Evolutionary conservation across 2,113 vertebrate genomes (phyloP).

Genomic region (Sander lucioperca): DNA sequence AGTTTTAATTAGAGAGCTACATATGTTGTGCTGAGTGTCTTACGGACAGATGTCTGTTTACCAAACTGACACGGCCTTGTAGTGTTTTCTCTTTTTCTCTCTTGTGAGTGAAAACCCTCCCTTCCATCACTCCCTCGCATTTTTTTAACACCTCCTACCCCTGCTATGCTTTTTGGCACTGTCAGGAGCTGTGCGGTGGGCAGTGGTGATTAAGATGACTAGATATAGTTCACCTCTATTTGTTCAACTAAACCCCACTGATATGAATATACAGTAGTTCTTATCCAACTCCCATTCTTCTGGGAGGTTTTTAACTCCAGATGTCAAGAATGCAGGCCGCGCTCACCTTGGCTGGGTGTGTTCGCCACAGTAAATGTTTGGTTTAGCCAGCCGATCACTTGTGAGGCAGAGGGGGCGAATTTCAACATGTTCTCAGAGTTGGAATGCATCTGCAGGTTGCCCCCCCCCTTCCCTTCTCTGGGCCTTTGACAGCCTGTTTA

Average conservation of each 20-base stretch:
- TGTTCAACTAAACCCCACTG: constrained; percentile 31
- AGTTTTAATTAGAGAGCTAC: constrained; percentile 11
- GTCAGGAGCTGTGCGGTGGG: neutral
- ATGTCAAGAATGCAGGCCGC: constrained; percentile 17
- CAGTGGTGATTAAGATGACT: neutral
- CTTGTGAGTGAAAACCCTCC: neutral
- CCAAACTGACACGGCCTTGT: constrained; percentile 21
- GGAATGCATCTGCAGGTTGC: constrained; percentile 71
- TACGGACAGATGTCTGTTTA: constrained; percentile 56
- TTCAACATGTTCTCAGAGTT: constrained; percentile 75
- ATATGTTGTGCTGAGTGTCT: constrained; percentile 28
- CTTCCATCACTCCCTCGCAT: neutral
- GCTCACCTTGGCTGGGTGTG: constrained; percentile 53
- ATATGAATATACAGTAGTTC: constrained; percentile 9
- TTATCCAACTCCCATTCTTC: constrained; percentile 13
- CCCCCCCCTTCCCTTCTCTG: constrained; percentile 17
- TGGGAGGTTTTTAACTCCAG: neutral
- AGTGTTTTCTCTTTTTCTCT: constrained; percentile 19
- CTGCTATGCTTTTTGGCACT: neutral
- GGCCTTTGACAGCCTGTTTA: constrained; percentile 63
- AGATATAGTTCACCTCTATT: constrained; percentile 14
- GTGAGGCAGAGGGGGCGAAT: constrained; percentile 58
- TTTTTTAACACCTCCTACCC: constrained; percentile 6
- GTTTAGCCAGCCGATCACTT: constrained; percentile 52
- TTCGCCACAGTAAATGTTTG: constrained; percentile 57